Base-by-base conservation (phyloP, 2,888 invertebrate genomes). In the Thecocarcelia acutangulata region DNA sequence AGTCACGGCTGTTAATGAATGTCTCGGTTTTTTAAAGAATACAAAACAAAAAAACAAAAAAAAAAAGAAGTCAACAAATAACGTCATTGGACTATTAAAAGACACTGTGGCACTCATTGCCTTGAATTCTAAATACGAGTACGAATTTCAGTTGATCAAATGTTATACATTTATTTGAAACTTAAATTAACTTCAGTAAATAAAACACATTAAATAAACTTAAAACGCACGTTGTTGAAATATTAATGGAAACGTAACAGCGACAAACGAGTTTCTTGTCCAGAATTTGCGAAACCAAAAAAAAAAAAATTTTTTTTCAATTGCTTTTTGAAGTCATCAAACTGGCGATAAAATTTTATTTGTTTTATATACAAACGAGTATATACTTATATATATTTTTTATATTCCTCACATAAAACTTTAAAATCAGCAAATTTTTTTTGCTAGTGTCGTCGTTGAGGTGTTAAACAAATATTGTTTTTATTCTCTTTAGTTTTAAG, bases 71-170 rank as follows among this genome's bases (percentile, higher is more conserved):
- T 15, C 52, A 69, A 59, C 17, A 68, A 63, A 81, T 77, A 81
- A 82, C 82, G 82, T 78, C 82, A 82, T 78, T 59, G 48, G 17
- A 50, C 78, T 78, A 78, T 74, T 70, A 70, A 81, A 77, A 81
- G 81, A 77, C n/a, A n/a, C 52, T 77, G 68, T 74, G 77, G 64
- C 76, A 77, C 64, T 81, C 69, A 73, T 76, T 42, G 68, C 66
- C 73, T 70, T 17, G 68, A 11, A 61, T 77, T 44, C 19, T 63
- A 15, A 50, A 17, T 70, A 52, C 54, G 58, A n/a, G n/a, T n/a
- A n/a, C n/a, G n/a, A n/a, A 15, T 40, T 52, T 42, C 11, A 3
- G 40, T n/a, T 63, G 63, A 69, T 56, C 61, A 74, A 75, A 64
- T 75, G 80, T 80, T 73, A 58, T 40, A 48, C 17, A 58, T 70